Conservation (phyloP, 2,797 vertebrate genomes). For the Gorsachius magnificus region DNA sequence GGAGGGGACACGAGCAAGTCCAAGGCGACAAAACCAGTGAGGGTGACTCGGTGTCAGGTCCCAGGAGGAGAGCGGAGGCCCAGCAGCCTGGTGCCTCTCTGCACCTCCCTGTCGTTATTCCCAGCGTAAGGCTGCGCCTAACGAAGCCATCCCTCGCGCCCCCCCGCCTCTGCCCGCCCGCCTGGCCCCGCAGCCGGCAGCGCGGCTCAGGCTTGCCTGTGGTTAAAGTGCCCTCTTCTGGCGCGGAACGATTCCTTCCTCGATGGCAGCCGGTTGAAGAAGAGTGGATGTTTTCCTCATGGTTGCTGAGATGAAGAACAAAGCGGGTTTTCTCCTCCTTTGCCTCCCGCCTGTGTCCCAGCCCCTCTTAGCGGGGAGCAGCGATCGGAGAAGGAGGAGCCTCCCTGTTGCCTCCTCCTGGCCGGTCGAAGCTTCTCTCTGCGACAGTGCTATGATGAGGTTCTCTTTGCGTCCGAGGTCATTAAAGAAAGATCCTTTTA, state of each 20-base stretch:
- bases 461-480: neutral
- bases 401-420: neutral
- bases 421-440: neutral
- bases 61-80: neutral
- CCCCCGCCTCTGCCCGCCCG: neutral
- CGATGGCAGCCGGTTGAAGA: neutral
- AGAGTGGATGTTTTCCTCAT: neutral
- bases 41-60: neutral
- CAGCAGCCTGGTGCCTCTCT: neutral
- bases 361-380: neutral
- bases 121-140: neutral
- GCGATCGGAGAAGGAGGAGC: neutral
- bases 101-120: neutral
- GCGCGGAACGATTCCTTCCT: conserved; percentile 7
- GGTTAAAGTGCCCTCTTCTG: conserved; percentile 81
- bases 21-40: neutral
- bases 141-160: neutral
- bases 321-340: neutral
- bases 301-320: neutral
- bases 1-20: neutral
- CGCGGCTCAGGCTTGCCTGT: conserved; percentile 54
- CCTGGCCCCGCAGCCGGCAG: neutral
- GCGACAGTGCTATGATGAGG: neutral
- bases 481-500: neutral
- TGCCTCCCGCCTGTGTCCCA: neutral